These are phyloP conservation scores for Strongylocentrotus purpuratus DNA, from an alignment of 35 echinoderm and acorn worm species.

Conservation along the genomic window DNA sequence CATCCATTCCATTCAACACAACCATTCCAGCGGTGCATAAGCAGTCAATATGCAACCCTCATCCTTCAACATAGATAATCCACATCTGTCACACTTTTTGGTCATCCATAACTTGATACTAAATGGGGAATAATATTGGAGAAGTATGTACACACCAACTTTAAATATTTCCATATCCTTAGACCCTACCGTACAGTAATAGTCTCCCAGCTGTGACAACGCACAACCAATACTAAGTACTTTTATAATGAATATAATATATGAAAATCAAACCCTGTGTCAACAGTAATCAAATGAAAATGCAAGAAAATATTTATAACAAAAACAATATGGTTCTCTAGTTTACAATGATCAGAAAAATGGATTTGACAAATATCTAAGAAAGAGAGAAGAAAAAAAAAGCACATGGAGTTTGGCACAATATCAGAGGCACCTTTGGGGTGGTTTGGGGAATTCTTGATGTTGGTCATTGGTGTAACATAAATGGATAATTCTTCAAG, in stretches of 20 bases:
- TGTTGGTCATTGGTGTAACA: not conserved
- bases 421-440: not conserved
- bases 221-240: not conserved
- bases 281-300: not conserved
- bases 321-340: not conserved
- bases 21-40: not conserved
- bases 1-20: not conserved
- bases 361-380: not conserved
- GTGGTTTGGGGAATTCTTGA: not conserved
- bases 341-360: not conserved
- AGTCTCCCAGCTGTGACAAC: not conserved
- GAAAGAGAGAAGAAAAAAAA: not conserved
- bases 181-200: not conserved
- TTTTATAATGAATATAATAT: not conserved
- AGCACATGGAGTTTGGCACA: conserved; percentile 8
- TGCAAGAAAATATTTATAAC: not conserved
- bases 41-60: not conserved
- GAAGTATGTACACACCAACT: not conserved
- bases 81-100: not conserved
- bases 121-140: not conserved
- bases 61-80: not conserved
- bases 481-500: not conserved
- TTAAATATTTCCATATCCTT: not conserved
- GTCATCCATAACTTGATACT: not conserved
- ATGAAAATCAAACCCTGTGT: not conserved